Base-by-base conservation (phyloP, 2,888 invertebrate genomes). In the Ichneumon xanthorius region DNA sequence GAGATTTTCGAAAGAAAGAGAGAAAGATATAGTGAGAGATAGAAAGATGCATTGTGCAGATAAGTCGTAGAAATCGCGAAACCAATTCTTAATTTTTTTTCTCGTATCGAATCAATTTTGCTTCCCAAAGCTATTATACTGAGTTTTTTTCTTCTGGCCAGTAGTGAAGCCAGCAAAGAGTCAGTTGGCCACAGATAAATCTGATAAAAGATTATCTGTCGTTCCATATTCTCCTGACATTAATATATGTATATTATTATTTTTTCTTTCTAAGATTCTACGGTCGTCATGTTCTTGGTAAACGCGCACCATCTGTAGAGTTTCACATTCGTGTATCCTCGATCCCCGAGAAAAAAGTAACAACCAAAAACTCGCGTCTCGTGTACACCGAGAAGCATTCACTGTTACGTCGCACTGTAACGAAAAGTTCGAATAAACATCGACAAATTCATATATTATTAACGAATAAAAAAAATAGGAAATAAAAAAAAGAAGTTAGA, bases 281-380 rank as follows among this genome's bases (percentile, higher is more conserved):
- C 55, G 73, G 85, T 86, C 88, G 88, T 80, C 87, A 79, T 78
- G 58, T 80, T 50, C 82, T 86, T 87, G 88, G 87, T 88, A 87
- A 88, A 88, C 88, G 58, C 87, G 83, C 88, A 87, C 88, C 71
- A 48, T 76, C 55, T 80, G 65, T 76, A 63, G 63, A 37, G 14
- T 30, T 48, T 33, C 61, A 70, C n/a, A 68, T 19, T 53, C 48
- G 11, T 73, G 22, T 58, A 19, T 72, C 53, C 26, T 53, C 45
- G n/a, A 70, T 63, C 58, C 33, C 72, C 71, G 48, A 33, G 30
- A 65, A 45, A 67, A 50, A 26, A 53, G 70, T 11, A 53, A 55
- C 30, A 61, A 63, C n/a, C 22, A 40, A 48, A 14, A 67, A 75
- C 63, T 58, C 58, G 72, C 81, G 85, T 9, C 48, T 33, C 70